Base-by-base conservation (phyloP, 2,888 invertebrate species). In the Gerosis bhagava region DNA sequence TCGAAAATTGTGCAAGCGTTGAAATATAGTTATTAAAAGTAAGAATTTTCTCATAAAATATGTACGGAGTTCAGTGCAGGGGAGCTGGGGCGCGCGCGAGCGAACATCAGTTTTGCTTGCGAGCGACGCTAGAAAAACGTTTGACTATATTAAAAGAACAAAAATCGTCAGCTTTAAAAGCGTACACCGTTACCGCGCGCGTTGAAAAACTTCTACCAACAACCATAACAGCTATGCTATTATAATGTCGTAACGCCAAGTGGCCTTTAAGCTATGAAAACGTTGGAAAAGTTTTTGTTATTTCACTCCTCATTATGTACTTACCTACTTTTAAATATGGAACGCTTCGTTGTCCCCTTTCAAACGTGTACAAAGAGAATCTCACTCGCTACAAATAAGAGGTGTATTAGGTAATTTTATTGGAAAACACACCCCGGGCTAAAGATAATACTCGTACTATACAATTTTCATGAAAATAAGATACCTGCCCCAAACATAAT, bases 181-280 rank as follows among this genome's bases (percentile, higher is more conserved):
- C 56, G 58, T 71, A 69, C 71, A 67, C 64, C 41, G 56, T 57
- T 54, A 50, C 56, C 48, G 48, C 42, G 54, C 46, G 52, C 62
- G 59, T 62, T 59, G 64, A 65, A 73, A 73, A 75, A 73, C 64
- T 74, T 72, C 57, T 47, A 37, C 51, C 42, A 40, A 58, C 59
- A 53, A 51, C 56, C 63, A 63, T 70, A 69, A 74, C 70, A 65
- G 63, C 64, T 56, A 56, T 57, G 67, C 68, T 69, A 67, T 65
- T 65, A 73, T 73, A 67, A 72, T 67, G 68, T 66, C 57, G 66
- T 46, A 62, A 62, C 57, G 67, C 62, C 60, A 62, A 67, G 63
- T 64, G 58, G 63, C 63, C 54, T 67, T 62, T 55, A 64, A 49
- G 55, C 53, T 59, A 59, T 53, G 54, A 50, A 64, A 66, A 67